Conservation (phyloP, 2,888 invertebrate genomes). For the Drosophila stalkeri region DNA sequence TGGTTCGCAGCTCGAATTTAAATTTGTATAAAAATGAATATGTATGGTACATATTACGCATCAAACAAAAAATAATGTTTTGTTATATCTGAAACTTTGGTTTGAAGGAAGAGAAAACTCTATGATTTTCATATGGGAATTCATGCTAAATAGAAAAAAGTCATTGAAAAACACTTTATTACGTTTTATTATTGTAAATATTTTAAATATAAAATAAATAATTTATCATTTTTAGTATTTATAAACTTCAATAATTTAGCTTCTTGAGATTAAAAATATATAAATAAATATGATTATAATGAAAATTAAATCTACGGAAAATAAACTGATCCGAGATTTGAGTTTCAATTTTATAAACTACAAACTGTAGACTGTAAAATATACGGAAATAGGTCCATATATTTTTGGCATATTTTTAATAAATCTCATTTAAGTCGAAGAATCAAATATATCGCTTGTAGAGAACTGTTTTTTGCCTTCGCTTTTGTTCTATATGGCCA, state of each 20-base stretch:
- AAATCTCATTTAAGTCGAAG: not conserved
- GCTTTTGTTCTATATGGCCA: conserved; percentile 40
- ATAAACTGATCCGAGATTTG: too few species aligned
- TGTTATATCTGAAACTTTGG: not conserved
- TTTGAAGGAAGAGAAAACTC: not conserved
- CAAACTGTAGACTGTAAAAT: too few species aligned
- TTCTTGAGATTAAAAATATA: too few species aligned
- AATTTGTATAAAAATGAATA: not conserved
- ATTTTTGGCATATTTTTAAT: not conserved
- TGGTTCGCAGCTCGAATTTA: not conserved
- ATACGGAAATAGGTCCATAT: not conserved
- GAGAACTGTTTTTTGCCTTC: conserved; percentile 17
- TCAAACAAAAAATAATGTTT: not conserved
- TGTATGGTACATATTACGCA: not conserved
- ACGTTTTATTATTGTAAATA: too few species aligned
- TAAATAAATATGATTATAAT: too few species aligned
- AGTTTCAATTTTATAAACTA: too few species aligned
- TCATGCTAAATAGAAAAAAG: too few species aligned
- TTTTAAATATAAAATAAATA: too few species aligned
- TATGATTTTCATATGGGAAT: not conserved
- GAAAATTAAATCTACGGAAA: too few species aligned
- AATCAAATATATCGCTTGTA: not conserved
- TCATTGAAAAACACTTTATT: too few species aligned
- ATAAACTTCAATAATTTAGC: too few species aligned
- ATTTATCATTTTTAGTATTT: too few species aligned